Conservation (phyloP, 2,113 vertebrate genomes). For the Neomonachus schauinslandi region DNA sequence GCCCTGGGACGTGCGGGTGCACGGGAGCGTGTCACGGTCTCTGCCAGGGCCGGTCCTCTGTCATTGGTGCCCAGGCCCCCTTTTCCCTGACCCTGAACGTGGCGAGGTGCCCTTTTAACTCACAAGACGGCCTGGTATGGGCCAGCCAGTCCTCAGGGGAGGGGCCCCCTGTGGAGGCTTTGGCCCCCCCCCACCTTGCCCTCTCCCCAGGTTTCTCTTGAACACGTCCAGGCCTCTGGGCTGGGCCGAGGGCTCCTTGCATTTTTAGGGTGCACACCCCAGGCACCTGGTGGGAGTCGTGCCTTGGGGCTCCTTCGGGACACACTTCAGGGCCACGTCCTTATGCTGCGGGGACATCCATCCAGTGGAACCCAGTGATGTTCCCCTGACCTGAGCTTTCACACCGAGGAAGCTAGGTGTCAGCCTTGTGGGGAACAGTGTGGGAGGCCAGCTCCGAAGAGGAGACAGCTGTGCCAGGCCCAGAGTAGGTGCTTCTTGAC, state of each 20-base stretch:
- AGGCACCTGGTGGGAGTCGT: fast-evolving
- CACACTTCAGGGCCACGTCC: fast-evolving
- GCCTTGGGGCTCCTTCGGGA: too few species aligned
- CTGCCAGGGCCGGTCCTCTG: fast-evolving
- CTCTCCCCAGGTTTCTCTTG: background rate
- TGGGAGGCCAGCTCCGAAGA: background rate
- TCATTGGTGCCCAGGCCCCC: fast-evolving
- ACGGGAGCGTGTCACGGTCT: fast-evolving
- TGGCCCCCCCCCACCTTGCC: too few species aligned
- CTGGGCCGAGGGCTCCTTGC: background rate
- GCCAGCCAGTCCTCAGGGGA: background rate
- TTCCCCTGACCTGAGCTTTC: fast-evolving
- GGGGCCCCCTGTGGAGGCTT: background rate
- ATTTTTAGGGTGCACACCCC: background rate
- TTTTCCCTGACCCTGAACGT: background rate
- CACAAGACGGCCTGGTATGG: background rate
- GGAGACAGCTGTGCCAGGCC: fast-evolving
- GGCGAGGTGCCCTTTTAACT: background rate
- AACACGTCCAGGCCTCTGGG: background rate
- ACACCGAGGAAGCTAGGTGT: fast-evolving
- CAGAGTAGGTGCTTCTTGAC: background rate
- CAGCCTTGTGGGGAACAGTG: fast-evolving
- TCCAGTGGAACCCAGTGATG: fast-evolving
- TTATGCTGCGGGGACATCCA: background rate
- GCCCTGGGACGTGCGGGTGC: background rate